Base-by-base conservation (phyloP, 2,888 invertebrate genomes). In the Quadroppia sp. region DNA sequence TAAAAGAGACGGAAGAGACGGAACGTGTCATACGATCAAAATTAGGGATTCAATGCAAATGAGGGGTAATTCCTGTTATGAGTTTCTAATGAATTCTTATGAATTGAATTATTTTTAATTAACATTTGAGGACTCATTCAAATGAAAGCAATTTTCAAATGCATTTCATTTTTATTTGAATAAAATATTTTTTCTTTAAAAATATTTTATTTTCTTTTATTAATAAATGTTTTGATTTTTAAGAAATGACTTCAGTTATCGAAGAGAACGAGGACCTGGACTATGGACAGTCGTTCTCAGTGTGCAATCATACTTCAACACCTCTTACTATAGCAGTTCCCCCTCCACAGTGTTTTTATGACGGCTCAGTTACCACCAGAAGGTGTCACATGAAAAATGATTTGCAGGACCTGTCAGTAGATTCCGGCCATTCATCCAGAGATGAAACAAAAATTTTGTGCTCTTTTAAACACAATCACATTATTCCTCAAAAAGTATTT, bases 41-140 rank as follows among this genome's bases (percentile, higher is more conserved):
- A 42, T 42, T 9, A 67, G 67, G 23, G 67, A 67, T 67, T 67
- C 67, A 23, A 67, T 67, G 42, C 67, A 67, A 67, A 67, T 67
- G 67, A 67, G 67, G 42, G 67, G 67, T 67, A 42, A 67, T n/a
- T n/a, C n/a, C n/a, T n/a, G n/a, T n/a, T n/a, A n/a, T n/a, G n/a
- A n/a, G n/a, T n/a, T n/a, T n/a, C n/a, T n/a, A n/a, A n/a, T n/a
- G n/a, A n/a, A n/a, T n/a, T n/a, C n/a, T n/a, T n/a, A n/a, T n/a
- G n/a, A n/a, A n/a, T n/a, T n/a, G n/a, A n/a, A n/a, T n/a, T n/a
- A n/a, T n/a, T n/a, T n/a, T n/a, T n/a, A n/a, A n/a, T n/a, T n/a
- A n/a, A n/a, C n/a, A n/a, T n/a, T n/a, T n/a, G n/a, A n/a, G n/a
- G n/a, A n/a, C n/a, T n/a, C n/a, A n/a, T n/a, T n/a, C n/a, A n/a